Evolutionary conservation across 2,113 vertebrate species (phyloP).

Genomic region (Aptenodytes patagonicus): DNA sequence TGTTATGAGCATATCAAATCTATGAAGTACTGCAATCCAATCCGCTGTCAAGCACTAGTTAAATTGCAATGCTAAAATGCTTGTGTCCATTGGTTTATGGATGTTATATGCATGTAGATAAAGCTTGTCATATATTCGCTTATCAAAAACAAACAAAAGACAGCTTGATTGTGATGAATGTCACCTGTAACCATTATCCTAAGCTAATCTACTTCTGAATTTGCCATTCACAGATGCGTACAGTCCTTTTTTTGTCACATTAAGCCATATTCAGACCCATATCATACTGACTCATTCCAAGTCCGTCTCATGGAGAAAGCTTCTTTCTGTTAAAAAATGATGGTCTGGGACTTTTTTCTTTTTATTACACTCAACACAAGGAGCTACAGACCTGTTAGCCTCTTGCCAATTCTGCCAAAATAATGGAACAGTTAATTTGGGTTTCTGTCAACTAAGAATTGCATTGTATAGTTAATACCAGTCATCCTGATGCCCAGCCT

Average conservation of each 20-base stretch:
- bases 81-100: conserved; percentile 16
- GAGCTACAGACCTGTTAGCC: neutral
- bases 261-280: neutral
- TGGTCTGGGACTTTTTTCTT: neutral
- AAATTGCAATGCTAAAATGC: neutral
- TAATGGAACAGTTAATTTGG: conserved; percentile 15
- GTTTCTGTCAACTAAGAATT: conserved; percentile 35
- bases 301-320: neutral
- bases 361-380: neutral
- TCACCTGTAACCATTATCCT: conserved; percentile 36
- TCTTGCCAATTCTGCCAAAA: neutral
- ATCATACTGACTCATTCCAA: neutral
- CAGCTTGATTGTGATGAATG: conserved; percentile 33
- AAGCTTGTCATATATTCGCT: conserved; percentile 23
- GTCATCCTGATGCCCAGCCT: neutral
- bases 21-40: neutral
- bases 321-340: neutral
- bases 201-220: conserved; percentile 13
- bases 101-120: neutral
- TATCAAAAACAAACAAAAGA: conserved; percentile 40
- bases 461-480: conserved; percentile 4
- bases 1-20: conserved; percentile 6
- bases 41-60: neutral
- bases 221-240: neutral
- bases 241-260: neutral